Conservation (phyloP, 2,888 invertebrate genomes). For the Luffia ferchaultella region DNA sequence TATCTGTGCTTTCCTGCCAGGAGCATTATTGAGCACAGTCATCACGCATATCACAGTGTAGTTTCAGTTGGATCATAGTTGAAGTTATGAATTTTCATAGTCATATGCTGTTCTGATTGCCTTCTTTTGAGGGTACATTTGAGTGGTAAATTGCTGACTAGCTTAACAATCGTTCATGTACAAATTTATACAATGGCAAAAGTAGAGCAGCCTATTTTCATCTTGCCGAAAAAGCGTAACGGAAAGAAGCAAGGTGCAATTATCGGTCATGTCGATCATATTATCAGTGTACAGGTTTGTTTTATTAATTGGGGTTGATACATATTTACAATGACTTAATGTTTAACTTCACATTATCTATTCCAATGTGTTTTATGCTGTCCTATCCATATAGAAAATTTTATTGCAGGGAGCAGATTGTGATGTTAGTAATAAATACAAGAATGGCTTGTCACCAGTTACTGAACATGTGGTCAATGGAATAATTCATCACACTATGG, state of each 20-base stretch:
- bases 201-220: slow-evolving; percentile 63
- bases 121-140: no score
- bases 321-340: neutral
- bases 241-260: slow-evolving; percentile 59
- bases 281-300: slow-evolving; percentile 66
- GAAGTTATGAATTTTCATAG: no score
- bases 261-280: slow-evolving; percentile 69
- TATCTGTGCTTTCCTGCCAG: no score
- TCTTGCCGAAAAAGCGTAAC: slow-evolving; percentile 67
- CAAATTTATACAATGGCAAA: slow-evolving; percentile 45
- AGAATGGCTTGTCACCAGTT: slow-evolving; percentile 52
- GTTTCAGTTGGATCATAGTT: no score
- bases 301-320: neutral
- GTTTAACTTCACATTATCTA: slow-evolving; percentile 26
- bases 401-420: slow-evolving; percentile 38
- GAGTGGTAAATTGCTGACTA: no score
- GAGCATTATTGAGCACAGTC: no score
- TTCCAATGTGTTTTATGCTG: slow-evolving; percentile 35
- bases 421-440: slow-evolving; percentile 49
- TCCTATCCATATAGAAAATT: slow-evolving; percentile 33
- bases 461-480: slow-evolving; percentile 48
- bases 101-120: no score
- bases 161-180: no score
- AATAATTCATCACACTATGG: slow-evolving; percentile 53
- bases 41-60: no score